Conservation (phyloP, 1,140 invertebrate species). For the Aphis gossypii region DNA sequence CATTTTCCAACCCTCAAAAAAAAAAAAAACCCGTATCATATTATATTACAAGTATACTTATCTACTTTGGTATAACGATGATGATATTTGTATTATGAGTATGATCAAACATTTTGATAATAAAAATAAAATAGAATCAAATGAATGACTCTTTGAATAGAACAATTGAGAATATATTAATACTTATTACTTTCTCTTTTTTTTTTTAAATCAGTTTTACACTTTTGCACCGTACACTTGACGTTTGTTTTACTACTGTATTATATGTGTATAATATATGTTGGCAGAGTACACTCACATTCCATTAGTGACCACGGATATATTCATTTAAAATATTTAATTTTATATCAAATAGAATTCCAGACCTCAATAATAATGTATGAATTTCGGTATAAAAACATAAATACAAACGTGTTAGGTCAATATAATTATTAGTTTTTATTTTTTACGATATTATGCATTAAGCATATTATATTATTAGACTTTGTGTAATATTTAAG, state of each 20-base stretch:
- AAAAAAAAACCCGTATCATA: not conserved
- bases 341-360: not conserved
- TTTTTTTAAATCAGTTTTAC: not conserved
- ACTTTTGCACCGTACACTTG: not conserved
- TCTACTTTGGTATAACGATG: not conserved
- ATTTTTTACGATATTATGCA: not conserved
- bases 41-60: not conserved
- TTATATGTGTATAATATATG: not conserved
- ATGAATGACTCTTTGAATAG: slow-evolving; percentile 15
- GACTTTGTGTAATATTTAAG: not conserved
- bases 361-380: not conserved
- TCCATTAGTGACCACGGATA: not conserved
- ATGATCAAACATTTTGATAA: not conserved
- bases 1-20: no score
- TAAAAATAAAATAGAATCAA: not conserved
- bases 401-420: not conserved
- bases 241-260: slow-evolving; percentile 1
- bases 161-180: slow-evolving; percentile 39
- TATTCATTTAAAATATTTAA: not conserved
- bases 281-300: not conserved
- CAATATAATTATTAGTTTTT: not conserved
- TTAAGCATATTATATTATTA: not conserved
- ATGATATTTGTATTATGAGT: not conserved
- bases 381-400: not conserved
- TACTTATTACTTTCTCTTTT: slow-evolving; percentile 28